Percentiles rank a stretch among this genome's conserved stretches.
Conservation (phyloP, 2,888 invertebrate genomes). For the Heliconius aoede region DNA sequence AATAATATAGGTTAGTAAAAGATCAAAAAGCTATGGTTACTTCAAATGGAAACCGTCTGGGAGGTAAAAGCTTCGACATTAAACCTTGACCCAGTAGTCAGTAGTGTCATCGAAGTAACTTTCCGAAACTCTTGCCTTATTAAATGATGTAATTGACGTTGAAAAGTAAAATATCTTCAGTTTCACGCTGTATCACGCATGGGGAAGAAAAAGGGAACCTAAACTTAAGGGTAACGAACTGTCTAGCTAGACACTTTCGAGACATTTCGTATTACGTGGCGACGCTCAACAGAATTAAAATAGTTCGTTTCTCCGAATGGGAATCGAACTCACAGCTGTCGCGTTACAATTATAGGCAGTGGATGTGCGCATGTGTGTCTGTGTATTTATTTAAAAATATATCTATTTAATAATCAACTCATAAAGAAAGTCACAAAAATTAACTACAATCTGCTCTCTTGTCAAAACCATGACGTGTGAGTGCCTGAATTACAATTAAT, state of each 20-base stretch:
- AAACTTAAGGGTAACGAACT: too few relatives aligned
- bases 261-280: too few relatives aligned
- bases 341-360: background rate
- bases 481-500: conserved; percentile 37
- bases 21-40: conserved; percentile 18
- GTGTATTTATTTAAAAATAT: background rate
- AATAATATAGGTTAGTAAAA: conserved; percentile 17
- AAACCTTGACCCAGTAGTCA: conserved; percentile 25
- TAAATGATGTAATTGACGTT: background rate
- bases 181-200: too few relatives aligned
- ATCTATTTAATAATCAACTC: too few relatives aligned
- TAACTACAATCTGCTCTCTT: background rate
- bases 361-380: too few relatives aligned
- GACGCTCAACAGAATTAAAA: too few relatives aligned
- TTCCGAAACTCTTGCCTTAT: background rate
- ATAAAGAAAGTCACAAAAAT: background rate
- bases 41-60: conserved; percentile 13
- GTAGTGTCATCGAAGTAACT: conserved; percentile 14
- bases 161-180: too few relatives aligned
- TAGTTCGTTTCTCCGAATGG: too few relatives aligned
- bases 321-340: too few relatives aligned
- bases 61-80: conserved; percentile 22
- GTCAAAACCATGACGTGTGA: background rate
- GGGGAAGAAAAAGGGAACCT: too few relatives aligned
- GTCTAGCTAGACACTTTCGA: too few relatives aligned